Base-by-base conservation (phyloP, 2,113 vertebrate genomes). In the Cephalopterus ornatus region DNA sequence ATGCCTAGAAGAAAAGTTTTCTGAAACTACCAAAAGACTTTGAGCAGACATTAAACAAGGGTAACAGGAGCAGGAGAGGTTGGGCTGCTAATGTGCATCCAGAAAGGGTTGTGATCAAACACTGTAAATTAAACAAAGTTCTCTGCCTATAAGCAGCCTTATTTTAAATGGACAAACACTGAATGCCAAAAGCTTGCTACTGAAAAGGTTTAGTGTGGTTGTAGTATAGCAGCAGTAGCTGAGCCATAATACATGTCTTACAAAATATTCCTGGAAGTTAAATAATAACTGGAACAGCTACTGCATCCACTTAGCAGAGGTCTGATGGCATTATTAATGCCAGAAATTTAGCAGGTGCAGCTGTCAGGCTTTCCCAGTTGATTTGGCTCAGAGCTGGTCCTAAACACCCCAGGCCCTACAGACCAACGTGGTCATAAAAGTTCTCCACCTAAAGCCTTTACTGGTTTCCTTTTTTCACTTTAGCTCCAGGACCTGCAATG, bases 211-310 rank as follows among this genome's bases (percentile, higher is more conserved):
- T 74, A 92, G 71, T 35, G 47, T 32, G 14, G 68, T 35, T 92
- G 61, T 44, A 89, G 89, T 44, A 75, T 12, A 85, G 93, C 73
- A 89, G 68, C 17, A 0, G 91, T 93, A 95, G 91, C 92, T 67
- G 39, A 92, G 82, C 82, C 37, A 27, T 70, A 90, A 92, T 39
- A 83, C 63, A 88, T 12, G 11, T 76, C 61, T 95, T 96, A 94
- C 77, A 97, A 93, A 91, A 86, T 5, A 7, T 93, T 95, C 91
- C 89, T 95, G 95, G 94, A 96, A 97, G 94, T 96, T 93, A 96
- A 97, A 95, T 61, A 97, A 84, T 95, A 96, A 96, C 95, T 89
- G 89, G 96, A 97, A 93, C 86, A 87, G 44, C 80, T 84, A 65
- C 73, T 65, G 61, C 73, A 92, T 95, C 89, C 62, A 92, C 58